Evolutionary conservation across 1,140 invertebrate species (phyloP).

Genomic region (Bactericera cockerelli): DNA sequence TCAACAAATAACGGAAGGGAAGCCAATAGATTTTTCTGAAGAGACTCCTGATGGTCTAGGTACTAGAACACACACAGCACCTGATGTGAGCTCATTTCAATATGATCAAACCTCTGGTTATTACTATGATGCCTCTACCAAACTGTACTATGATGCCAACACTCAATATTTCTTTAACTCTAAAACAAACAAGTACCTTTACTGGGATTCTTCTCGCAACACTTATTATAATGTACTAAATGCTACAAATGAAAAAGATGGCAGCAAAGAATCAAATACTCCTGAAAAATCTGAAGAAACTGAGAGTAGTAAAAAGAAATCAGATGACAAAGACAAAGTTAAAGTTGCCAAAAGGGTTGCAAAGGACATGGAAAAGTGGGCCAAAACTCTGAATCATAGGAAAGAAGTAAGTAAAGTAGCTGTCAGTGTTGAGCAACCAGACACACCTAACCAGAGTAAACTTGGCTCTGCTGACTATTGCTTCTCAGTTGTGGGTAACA

Average conservation of each 20-base stretch:
- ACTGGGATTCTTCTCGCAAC: constrained; percentile 75
- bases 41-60: constrained; percentile 32
- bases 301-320: constrained; percentile 28
- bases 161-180: constrained; percentile 90
- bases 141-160: constrained; percentile 88
- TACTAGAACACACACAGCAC: constrained; percentile 34
- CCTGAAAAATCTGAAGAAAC: constrained; percentile 12
- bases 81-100: constrained; percentile 80
- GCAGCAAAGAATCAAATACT: neutral
- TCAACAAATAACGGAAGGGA: constrained; percentile 45
- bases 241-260: constrained; percentile 30
- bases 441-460: constrained; percentile 19
- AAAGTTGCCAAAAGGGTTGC: constrained; percentile 97
- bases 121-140: constrained; percentile 86
- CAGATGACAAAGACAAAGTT: constrained; percentile 48
- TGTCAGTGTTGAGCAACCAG: constrained; percentile 29
- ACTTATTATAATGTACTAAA: constrained; percentile 56
- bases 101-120: constrained; percentile 93
- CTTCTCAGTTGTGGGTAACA: constrained; percentile 64
- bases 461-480: constrained; percentile 75
- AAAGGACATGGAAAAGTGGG: constrained; percentile 94
- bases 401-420: constrained; percentile 66
- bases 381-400: constrained; percentile 91
- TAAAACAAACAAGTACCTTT: constrained; percentile 77
- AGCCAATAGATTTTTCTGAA: constrained; percentile 11